These are phyloP conservation scores for Meandrina meandrites DNA, from an alignment of 92 coral and sea anemone species.

Conservation along the genomic window DNA sequence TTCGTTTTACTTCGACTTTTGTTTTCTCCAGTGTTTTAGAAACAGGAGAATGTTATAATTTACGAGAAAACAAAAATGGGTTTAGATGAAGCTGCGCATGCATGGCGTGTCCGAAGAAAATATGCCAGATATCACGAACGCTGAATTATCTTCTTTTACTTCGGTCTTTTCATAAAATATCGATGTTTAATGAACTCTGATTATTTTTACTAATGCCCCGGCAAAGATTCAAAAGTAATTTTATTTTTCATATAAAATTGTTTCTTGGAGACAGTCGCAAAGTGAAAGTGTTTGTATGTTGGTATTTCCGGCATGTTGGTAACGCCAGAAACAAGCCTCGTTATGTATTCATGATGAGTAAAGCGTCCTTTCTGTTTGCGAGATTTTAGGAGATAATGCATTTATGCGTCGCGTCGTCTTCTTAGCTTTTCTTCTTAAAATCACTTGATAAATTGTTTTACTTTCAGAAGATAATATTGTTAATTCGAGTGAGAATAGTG, in stretches of 20 bases:
- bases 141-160: neutral
- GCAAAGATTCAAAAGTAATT: neutral
- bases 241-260: neutral
- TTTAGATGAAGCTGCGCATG: neutral
- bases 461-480: neutral
- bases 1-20: neutral
- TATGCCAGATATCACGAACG: neutral
- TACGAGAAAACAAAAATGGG: neutral
- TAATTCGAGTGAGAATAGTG: neutral
- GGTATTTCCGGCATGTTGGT: constrained; percentile 43
- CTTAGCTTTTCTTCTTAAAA: neutral
- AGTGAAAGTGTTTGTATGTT: neutral
- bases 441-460: neutral
- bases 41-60: neutral
- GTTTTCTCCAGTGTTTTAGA: neutral
- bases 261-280: neutral
- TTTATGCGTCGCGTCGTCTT: neutral
- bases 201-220: neutral
- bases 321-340: constrained; percentile 11
- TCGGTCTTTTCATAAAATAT: neutral
- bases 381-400: neutral
- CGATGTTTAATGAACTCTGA: neutral
- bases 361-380: neutral
- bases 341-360: neutral
- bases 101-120: neutral